Conservation (phyloP, 2,888 invertebrate genomes). For the Pseudococcus viburni region DNA sequence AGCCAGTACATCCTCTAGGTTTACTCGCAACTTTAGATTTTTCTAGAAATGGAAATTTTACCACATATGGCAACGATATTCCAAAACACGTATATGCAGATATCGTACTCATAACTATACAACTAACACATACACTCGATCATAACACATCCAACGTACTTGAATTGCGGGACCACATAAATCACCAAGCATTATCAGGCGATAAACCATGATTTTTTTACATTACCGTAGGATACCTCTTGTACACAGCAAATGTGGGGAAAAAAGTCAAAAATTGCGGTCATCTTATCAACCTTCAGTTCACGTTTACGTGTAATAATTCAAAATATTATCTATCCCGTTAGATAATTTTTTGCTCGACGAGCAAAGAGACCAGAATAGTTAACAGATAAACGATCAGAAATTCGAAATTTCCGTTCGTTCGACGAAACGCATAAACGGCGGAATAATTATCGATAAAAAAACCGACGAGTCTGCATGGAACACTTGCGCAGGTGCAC, state of each 20-base stretch:
- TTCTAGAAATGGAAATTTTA: not conserved
- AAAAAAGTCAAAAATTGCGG: slow-evolving; percentile 19
- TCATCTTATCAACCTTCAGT: not conserved
- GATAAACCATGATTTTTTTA: slow-evolving; percentile 5
- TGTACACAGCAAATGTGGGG: not conserved
- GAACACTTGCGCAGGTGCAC: slow-evolving; percentile 65
- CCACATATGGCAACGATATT: not conserved
- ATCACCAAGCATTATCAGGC: not conserved
- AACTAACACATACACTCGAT: not conserved
- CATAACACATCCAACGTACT: not conserved
- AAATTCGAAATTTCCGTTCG: slow-evolving; percentile 18
- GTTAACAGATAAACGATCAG: not conserved
- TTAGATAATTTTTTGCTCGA: not conserved
- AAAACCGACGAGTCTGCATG: slow-evolving; percentile 30
- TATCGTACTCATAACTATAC: too few species aligned
- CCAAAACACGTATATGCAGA: not conserved
- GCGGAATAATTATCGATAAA: slow-evolving; percentile 5
- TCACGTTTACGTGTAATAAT: not conserved
- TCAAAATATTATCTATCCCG: not conserved
- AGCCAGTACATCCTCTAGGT: too few species aligned
- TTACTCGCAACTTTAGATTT: not conserved
- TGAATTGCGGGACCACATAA: not conserved
- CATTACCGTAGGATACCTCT: not conserved
- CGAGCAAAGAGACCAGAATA: not conserved
- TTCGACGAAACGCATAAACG: not conserved